A percentile compares a stretch with the other conserved stretches of the same genome.
phyloP scores from a whole-genome alignment of 2,113 vertebrate genomes.

The Chloebia gouldiae region DNA sequence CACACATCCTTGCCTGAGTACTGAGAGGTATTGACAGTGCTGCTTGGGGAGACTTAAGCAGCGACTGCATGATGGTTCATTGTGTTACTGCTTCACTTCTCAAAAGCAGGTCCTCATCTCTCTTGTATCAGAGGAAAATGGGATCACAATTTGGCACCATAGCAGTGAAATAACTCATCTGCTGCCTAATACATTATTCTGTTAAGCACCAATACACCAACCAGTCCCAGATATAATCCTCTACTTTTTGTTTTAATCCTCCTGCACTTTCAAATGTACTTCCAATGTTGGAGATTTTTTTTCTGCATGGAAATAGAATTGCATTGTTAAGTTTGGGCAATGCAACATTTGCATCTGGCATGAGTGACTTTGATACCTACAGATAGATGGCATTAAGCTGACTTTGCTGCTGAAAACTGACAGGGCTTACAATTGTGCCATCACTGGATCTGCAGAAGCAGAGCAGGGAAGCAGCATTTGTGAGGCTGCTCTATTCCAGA shows the following conservation, averaged over 20 bases:
- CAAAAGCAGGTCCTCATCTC: neutral
- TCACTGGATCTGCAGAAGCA: slow-evolving; percentile 21
- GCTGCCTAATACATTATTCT: neutral
- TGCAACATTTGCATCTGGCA: slow-evolving; percentile 3
- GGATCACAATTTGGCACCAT: neutral
- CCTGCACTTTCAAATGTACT: neutral
- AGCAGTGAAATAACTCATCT: slow-evolving; percentile 3
- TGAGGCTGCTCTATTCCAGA: slow-evolving; percentile 43
- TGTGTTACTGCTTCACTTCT: neutral
- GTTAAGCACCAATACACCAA: neutral
- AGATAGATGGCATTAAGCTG: slow-evolving; percentile 27
- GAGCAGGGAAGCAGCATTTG: slow-evolving; percentile 28
- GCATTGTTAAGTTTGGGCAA: neutral
- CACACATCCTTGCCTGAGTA: neutral
- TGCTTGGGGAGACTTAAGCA: neutral
- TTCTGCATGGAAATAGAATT: neutral
- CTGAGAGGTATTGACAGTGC: neutral
- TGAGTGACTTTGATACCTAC: neutral
- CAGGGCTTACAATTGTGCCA: slow-evolving; percentile 9
- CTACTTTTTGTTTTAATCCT: neutral
- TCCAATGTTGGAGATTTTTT: neutral
- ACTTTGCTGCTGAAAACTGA: slow-evolving; percentile 29
- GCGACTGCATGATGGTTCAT: neutral
- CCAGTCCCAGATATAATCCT: neutral
- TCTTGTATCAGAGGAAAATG: neutral